phyloP scores from a whole-genome alignment of 2,797 vertebrate genomes.

The Epinephelus awoara region DNA sequence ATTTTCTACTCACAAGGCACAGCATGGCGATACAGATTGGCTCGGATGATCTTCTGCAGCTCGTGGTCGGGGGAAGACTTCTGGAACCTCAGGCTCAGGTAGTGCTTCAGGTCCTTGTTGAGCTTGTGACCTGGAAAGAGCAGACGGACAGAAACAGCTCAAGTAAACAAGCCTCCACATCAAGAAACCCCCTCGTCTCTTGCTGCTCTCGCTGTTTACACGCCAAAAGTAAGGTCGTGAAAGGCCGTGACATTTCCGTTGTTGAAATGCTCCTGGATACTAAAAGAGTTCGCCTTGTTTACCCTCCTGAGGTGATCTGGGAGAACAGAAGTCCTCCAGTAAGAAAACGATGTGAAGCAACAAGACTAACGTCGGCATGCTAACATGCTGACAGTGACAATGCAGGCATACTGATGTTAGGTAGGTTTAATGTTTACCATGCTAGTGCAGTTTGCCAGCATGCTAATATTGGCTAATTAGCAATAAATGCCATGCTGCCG shows the following conservation, averaged over 20 bases:
- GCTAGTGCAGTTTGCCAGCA: too few relatives aligned
- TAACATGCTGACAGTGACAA: too few relatives aligned
- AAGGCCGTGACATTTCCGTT: conserved; percentile 36
- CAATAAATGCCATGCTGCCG: too few relatives aligned
- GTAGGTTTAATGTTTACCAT: too few relatives aligned
- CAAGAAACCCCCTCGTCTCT: conserved; percentile 4
- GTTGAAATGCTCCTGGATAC: conserved; percentile 29
- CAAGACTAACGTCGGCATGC: too few relatives aligned
- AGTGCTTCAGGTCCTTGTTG: conserved; percentile 93
- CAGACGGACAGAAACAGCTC: conserved; percentile 40
- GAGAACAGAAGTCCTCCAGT: background rate
- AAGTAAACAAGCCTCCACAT: conserved; percentile 29
- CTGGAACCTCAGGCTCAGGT: conserved; percentile 95
- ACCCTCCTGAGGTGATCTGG: background rate
- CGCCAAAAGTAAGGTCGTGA: conserved; percentile 18
- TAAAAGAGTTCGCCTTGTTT: conserved; percentile 19
- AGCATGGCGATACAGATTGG: conserved; percentile 96
- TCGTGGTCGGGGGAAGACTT: conserved; percentile 94
- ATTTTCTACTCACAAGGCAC: conserved; percentile 94
- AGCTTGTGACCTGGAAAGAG: conserved; percentile 90
- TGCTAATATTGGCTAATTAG: too few relatives aligned
- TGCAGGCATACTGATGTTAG: too few relatives aligned
- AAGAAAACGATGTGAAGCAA: background rate
- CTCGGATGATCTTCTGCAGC: conserved; percentile 94
- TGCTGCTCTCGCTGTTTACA: background rate